Evolutionary conservation across 1,140 invertebrate genomes (phyloP).

Genomic region (Penaeus indicus): DNA sequence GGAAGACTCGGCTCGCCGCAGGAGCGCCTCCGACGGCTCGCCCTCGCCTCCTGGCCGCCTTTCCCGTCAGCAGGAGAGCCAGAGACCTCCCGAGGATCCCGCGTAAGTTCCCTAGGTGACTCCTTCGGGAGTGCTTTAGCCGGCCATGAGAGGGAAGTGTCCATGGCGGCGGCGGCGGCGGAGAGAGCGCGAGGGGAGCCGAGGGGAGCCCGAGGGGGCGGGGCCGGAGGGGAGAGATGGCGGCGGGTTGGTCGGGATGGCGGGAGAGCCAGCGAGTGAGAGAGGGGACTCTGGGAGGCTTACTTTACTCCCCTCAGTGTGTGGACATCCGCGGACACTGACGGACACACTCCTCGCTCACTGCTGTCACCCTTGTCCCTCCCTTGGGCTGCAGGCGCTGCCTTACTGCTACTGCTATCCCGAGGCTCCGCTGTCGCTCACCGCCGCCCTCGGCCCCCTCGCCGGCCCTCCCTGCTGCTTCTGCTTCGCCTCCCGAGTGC

Average conservation of each 20-base stretch:
- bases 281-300: constrained; percentile 18
- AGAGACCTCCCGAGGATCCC: too few species aligned
- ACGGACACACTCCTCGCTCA: constrained; percentile 18
- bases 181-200: constrained; percentile 29
- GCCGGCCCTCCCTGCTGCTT: neutral
- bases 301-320: constrained; percentile 42
- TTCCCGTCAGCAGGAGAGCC: too few species aligned
- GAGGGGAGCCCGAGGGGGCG: constrained; percentile 42
- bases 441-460: too few species aligned
- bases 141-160: neutral
- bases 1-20: too few species aligned
- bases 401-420: neutral
- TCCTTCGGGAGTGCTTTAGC: neutral
- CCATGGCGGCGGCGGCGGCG: neutral
- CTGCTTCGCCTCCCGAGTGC: too few species aligned
- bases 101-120: too few species aligned
- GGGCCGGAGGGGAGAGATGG: constrained; percentile 17
- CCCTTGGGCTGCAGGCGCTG: neutral
- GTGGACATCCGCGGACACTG: constrained; percentile 39
- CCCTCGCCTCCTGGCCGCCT: too few species aligned
- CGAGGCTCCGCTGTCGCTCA: neutral
- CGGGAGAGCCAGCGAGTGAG: constrained; percentile 22
- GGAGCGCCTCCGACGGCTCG: too few species aligned
- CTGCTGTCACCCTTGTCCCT: neutral
- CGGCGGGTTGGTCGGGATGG: constrained; percentile 25